Percentiles rank a stretch among this genome's conserved stretches.
Conservation (phyloP, 2,888 invertebrate genomes). For the Euzetes globulus region DNA sequence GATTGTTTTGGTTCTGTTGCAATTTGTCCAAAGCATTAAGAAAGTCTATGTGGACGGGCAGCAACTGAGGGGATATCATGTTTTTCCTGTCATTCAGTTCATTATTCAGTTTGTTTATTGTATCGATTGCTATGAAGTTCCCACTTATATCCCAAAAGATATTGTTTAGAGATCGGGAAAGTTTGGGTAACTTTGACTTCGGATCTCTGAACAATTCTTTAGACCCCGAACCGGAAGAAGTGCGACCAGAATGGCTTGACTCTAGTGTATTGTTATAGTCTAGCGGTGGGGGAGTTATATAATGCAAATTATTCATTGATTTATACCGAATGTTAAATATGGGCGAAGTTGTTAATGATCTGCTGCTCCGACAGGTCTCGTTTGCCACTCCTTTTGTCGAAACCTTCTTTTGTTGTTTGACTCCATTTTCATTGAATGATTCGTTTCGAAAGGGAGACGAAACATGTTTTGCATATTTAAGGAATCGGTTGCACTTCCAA, state of each 20-base stretch:
- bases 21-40: constrained; percentile 5
- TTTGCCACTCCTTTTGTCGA: background rate
- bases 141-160: constrained; percentile 54
- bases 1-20: background rate
- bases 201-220: constrained; percentile 46
- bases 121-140: constrained; percentile 1
- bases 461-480: constrained; percentile 25
- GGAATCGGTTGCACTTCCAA: constrained; percentile 8
- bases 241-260: constrained; percentile 77
- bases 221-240: constrained; percentile 69
- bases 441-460: constrained; percentile 3
- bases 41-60: constrained; percentile 18
- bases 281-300: background rate
- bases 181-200: constrained; percentile 56
- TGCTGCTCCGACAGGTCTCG: constrained; percentile 33
- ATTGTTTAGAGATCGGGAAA: constrained; percentile 76
- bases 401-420: background rate
- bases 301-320: constrained; percentile 48
- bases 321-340: constrained; percentile 63
- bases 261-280: constrained; percentile 68
- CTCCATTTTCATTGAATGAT: background rate
- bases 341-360: constrained; percentile 56
- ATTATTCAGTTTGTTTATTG: constrained; percentile 34
- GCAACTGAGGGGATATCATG: background rate
- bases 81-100: constrained; percentile 35